Base-by-base conservation (phyloP, 2,888 invertebrate genomes). In the Hydrotaea diabolus region DNA sequence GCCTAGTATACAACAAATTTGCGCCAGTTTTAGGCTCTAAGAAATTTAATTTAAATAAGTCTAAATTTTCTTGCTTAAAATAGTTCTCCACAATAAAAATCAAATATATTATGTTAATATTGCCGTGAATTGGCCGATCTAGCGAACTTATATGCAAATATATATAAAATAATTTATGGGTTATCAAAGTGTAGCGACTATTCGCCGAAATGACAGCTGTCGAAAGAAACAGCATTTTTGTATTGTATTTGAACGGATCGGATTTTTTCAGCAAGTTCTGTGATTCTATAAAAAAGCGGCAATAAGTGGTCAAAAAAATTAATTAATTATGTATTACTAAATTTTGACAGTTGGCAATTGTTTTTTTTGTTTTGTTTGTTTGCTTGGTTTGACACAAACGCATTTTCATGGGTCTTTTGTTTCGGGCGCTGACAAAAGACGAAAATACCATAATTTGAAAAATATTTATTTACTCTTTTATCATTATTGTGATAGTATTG, bases 271-370 rank as follows among this genome's bases (percentile, higher is more conserved):
- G n/a, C 15, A 49, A 49, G 3, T 49, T 13, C 49, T 49, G n/a
- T 49, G 49, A 49, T 49, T n/a, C 49, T 49, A 15, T 49, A 15
- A 13, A 49, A 49, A 2, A n/a, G n/a, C n/a, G 7, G n/a, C n/a
- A 49, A 49, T 49, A n/a, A n/a, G n/a, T 49, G n/a, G 21, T 46
- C n/a, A 69, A 69, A 66, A 15, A 46, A 46, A 17, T 66, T 46
- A 69, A 69, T 69, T 69, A 46, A 69, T 69, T 69, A 69, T 36
- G 13, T n/a, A 15, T 15, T 26, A 31, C n/a, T 72, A 31, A 31
- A 26, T 46, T 74, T 74, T 49, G 49, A 49, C 49, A 49, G 49
- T 49, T 49, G n/a, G n/a, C 15, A 31, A 49, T 4, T 49, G 15
- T n/a, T 49, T 13, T n/a, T 49, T 15, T 49, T 13, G 43, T 2